A percentile compares a stretch with the other conserved stretches of the same genome.
phyloP scores from a whole-genome alignment of 1,140 invertebrate genomes.

The Hetaerina americana region DNA sequence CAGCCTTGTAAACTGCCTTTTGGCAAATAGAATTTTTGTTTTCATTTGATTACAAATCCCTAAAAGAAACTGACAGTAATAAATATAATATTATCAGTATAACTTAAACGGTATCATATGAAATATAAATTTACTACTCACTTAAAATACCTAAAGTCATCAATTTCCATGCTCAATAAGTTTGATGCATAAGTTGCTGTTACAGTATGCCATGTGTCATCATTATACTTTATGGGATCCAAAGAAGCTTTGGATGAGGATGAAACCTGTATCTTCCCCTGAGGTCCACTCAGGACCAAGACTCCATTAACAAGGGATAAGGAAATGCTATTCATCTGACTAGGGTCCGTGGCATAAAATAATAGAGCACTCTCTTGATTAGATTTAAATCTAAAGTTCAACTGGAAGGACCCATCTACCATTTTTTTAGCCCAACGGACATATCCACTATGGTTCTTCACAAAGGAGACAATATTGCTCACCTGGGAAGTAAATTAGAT shows the following conservation, averaged over 20 bases:
- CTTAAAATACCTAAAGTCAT: not conserved
- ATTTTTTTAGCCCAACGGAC: not conserved
- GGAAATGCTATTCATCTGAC: not conserved
- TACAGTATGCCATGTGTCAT: not conserved
- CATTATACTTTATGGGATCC: too few relatives aligned
- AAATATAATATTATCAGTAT: too few relatives aligned
- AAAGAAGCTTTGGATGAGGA: too few relatives aligned
- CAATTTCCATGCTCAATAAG: not conserved
- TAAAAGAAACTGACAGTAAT: too few relatives aligned
- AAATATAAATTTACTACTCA: too few relatives aligned
- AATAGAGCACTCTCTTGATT: not conserved
- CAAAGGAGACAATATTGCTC: not conserved
- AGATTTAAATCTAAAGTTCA: not conserved
- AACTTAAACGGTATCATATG: too few relatives aligned
- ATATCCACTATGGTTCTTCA: not conserved
- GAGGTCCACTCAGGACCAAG: not conserved
- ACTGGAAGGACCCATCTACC: not conserved
- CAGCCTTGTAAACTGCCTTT: too few relatives aligned
- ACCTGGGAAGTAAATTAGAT: not conserved
- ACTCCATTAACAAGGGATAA: not conserved
- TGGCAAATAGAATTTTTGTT: too few relatives aligned
- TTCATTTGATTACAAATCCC: too few relatives aligned
- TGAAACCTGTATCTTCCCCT: not conserved
- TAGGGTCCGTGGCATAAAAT: not conserved
- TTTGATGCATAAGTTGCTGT: not conserved